Evolutionary conservation across 2,888 invertebrate genomes (phyloP), one percentile per base, ranked within the genome.

Genomic region (Ormyrus nitidulus): DNA sequence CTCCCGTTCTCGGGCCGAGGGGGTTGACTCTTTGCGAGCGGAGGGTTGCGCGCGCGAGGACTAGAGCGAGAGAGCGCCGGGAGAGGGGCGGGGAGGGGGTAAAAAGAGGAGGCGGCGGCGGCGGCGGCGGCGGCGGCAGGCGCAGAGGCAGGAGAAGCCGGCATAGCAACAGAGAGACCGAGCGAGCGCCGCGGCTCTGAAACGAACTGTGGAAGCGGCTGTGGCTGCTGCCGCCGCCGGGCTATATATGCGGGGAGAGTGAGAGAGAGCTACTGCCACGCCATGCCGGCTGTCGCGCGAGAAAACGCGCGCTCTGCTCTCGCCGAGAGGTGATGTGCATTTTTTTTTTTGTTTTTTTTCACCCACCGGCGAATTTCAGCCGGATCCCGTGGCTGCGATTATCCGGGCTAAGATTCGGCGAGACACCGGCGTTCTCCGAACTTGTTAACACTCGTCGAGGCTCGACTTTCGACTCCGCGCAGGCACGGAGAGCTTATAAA

Each of bases 151-250:
- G 82, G 83, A 83, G 84, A 84, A 86, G 86, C 89, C 87, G 87
- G 89, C 90, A 89, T 89, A 89, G 89, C 89, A 90, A 89, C 90
- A 89, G 90, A 88, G 89, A 89, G 88, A 86, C 89, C 86, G 88
- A 86, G 19, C 19, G 19, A 19, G 86, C 86, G 85, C 85, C 86
- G 76, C 66, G 76, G 19, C 69, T 70, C 65, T 54, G 53, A 72
- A 82, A 83, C 80, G 79, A 80, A 77, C 82, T 82, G 78, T 19
- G 19, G 19, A 19, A 19, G 19, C 19, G 19, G 19, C 19, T 19
- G 19, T 19, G 19, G 19, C 19, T 19, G 66, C 54, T n/a, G 46
- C 5, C 49, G 59, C 56, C 13, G 9, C 0, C n/a, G 68, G 13
- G 58, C 49, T 19, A 19, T 19, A 19, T 19, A 19, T 19, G 19